A percentile compares a stretch with the other conserved stretches of the same genome.
phyloP scores from a whole-genome alignment of 2,888 invertebrate species.

The Dasysyrphus albostriatus region DNA sequence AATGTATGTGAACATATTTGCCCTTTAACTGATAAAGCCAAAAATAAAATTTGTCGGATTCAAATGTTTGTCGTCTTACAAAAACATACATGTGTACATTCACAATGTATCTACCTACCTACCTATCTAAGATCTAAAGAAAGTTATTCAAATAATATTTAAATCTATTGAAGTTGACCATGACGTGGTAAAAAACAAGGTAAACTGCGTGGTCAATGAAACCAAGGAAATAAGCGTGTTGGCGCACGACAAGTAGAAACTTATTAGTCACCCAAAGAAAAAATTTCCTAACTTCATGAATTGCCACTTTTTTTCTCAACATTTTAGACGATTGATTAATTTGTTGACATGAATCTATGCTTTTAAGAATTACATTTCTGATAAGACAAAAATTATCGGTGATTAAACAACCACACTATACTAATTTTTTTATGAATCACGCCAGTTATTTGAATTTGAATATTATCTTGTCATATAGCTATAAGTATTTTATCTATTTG shows the following conservation, averaged over 20 bases:
- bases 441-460: neutral
- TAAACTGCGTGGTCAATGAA: conserved; percentile 43
- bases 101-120: too few relatives aligned
- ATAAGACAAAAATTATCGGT: neutral
- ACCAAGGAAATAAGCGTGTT: neutral
- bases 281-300: conserved; percentile 13
- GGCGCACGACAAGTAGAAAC: neutral
- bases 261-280: conserved; percentile 18
- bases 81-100: too few relatives aligned
- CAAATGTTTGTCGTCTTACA: neutral
- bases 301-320: neutral
- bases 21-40: neutral
- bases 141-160: conserved; percentile 23
- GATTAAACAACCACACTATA: neutral
- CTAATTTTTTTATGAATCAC: neutral
- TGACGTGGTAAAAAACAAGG: conserved; percentile 39
- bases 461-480: neutral
- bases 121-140: conserved; percentile 2
- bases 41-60: conserved; percentile 38
- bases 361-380: neutral
- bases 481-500: neutral
- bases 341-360: neutral
- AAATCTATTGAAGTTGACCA: conserved; percentile 14
- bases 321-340: neutral
- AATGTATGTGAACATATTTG: too few relatives aligned